Conservation (phyloP, 2,888 invertebrate genomes). For the Ormyrus nitidulus region DNA sequence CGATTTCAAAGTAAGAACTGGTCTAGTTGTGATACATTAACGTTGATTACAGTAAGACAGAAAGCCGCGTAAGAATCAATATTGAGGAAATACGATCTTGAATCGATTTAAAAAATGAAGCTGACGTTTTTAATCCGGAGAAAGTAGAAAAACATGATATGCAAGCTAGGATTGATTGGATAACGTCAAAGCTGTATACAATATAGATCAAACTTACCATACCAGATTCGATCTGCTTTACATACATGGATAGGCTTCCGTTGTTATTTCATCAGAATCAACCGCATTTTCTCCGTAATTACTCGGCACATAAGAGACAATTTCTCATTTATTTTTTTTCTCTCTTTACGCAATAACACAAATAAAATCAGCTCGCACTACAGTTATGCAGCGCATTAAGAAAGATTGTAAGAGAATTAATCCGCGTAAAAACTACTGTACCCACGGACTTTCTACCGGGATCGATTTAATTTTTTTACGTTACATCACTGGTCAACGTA, state of each 20-base stretch:
- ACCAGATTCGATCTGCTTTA: background rate
- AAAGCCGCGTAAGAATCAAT: too few species aligned
- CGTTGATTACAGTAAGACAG: too few species aligned
- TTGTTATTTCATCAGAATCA: conserved; percentile 2
- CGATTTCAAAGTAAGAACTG: too few species aligned
- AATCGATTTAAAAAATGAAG: background rate
- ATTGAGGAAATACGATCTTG: too few species aligned
- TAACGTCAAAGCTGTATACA: background rate
- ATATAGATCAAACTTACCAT: background rate
- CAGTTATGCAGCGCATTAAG: too few species aligned
- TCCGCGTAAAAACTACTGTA: too few species aligned
- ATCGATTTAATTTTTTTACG: conserved; percentile 1
- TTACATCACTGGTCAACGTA: background rate
- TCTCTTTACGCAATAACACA: background rate
- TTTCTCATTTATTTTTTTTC: background rate
- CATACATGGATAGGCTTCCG: background rate
- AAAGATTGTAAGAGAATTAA: too few species aligned
- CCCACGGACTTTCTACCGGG: conserved; percentile 5
- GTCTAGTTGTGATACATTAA: too few species aligned
- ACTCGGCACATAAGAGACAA: background rate
- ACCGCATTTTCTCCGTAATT: background rate
- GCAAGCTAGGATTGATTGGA: conserved; percentile 25
- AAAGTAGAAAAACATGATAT: conserved; percentile 21
- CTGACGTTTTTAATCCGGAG: background rate
- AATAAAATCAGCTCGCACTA: too few species aligned